A percentile compares a stretch with the other conserved stretches of the same genome.
Evolutionary conservation across 2,797 vertebrate species (phyloP).

Genomic region (Rhodeus uyekii): DNA sequence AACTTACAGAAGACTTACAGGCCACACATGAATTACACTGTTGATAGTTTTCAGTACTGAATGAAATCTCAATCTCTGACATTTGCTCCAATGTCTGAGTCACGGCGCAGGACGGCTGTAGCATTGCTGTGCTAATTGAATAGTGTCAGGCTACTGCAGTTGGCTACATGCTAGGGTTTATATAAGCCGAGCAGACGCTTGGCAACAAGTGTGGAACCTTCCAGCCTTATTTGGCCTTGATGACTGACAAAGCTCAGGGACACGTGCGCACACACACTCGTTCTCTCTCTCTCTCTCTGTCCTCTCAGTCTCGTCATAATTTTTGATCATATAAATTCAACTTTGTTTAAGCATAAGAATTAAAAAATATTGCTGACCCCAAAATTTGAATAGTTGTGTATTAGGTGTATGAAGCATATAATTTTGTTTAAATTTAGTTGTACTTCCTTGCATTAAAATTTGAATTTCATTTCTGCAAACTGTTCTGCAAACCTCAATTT

Average conservation of each 20-base stretch:
- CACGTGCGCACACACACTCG: background rate
- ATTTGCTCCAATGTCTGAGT: background rate
- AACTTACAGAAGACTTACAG: background rate
- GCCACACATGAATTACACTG: background rate
- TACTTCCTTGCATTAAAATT: background rate
- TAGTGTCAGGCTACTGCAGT: slow-evolving; percentile 48
- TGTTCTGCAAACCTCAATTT: too few species aligned
- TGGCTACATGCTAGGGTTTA: slow-evolving; percentile 69
- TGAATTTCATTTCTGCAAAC: background rate
- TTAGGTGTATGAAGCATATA: background rate
- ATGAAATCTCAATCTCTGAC: background rate
- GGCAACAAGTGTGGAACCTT: slow-evolving; percentile 66
- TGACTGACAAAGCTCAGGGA: slow-evolving; percentile 56
- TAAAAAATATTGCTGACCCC: background rate
- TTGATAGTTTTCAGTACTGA: background rate
- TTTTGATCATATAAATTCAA: background rate
- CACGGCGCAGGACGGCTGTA: slow-evolving; percentile 40
- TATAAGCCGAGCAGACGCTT: slow-evolving; percentile 66
- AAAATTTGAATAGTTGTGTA: background rate
- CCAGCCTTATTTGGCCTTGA: slow-evolving; percentile 72
- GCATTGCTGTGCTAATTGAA: slow-evolving; percentile 72
- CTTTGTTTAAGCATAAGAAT: background rate
- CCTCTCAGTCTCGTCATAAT: slow-evolving; percentile 1
- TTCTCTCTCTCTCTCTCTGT: background rate
- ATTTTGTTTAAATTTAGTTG: background rate